Base-by-base conservation (phyloP, 2,888 invertebrate genomes). In the Cerastis leucographa region DNA sequence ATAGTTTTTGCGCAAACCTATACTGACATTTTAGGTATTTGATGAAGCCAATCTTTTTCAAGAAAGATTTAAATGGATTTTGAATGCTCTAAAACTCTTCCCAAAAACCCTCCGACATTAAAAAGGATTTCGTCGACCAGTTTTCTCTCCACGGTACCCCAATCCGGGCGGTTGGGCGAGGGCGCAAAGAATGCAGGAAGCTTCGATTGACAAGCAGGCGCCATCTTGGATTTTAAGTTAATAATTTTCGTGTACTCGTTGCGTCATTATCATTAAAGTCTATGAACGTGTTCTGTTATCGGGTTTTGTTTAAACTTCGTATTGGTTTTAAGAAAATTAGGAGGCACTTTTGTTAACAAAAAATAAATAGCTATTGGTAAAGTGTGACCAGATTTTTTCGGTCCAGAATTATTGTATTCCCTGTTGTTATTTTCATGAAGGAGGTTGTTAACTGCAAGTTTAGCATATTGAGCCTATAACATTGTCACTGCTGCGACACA, bases 121-220 rank as follows among this genome's bases (percentile, higher is more conserved):
- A 25, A 69, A 62, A 69, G 69, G 69, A 6, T 46, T 78, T 78
- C 51, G 17, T 12, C 12, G 22, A 42, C 62, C 2, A 29, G 42
- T 71, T 59, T 62, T 61, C 40, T 76, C 56, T 46, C 12, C 0
- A 56, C 85, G 86, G 86, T 73, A 88, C 89, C 87, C 86, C 42
- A 62, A 84, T 81, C 80, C 66, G 75, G 74, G 71, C 77, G 74
- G 75, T 73, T 62, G 17, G 76, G 86, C 88, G 87, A 90, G 89
- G 91, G 92, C 91, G 93, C 94, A 90, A 94, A 94, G 95, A 94
- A 95, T 95, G 95, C 94, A 95, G 96, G 96, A 96, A 96, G 94
- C 84, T 92, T 91, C 92, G 91, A 88, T 92, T 94, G 94, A 81
- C 93, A 93, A 92, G 91, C 82, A 75, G 85, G 89, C 89, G 92